Conservation (phyloP, 2,113 vertebrate genomes). For the Calonectris borealis region DNA sequence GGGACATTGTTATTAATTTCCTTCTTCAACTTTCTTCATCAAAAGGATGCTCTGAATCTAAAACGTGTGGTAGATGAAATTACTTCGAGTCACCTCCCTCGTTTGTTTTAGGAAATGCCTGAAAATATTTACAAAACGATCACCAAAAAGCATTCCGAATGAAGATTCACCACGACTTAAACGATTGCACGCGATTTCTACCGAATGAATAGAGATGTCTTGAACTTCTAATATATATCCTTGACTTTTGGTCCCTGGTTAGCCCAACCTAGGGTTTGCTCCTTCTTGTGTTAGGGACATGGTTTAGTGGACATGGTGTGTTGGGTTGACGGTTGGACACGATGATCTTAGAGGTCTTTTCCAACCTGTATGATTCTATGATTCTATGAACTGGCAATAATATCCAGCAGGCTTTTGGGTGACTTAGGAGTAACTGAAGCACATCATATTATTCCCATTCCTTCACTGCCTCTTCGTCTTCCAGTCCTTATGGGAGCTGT, state of each 20-base stretch:
- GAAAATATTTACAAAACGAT: background rate
- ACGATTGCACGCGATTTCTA: fast-evolving
- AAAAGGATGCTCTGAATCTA: background rate
- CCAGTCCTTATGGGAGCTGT: background rate
- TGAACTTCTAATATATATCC: background rate
- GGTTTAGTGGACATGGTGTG: no score
- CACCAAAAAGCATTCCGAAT: background rate
- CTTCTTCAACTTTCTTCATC: background rate
- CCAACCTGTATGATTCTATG: no score
- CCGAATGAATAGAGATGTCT: background rate
- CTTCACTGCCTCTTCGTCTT: background rate
- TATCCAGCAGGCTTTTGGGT: background rate
- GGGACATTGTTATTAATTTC: background rate
- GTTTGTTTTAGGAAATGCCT: background rate
- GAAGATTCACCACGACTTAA: background rate
- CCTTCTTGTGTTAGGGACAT: background rate
- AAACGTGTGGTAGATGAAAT: background rate
- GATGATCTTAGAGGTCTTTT: no score
- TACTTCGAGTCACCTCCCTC: background rate
- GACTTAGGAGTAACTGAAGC: background rate
- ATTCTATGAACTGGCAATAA: background rate
- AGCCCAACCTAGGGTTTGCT: background rate
- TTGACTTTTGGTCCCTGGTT: background rate
- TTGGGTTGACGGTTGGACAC: no score
- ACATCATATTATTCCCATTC: background rate